Conservation (phyloP, 1,140 invertebrate species). For the Lycorma delicatula region DNA sequence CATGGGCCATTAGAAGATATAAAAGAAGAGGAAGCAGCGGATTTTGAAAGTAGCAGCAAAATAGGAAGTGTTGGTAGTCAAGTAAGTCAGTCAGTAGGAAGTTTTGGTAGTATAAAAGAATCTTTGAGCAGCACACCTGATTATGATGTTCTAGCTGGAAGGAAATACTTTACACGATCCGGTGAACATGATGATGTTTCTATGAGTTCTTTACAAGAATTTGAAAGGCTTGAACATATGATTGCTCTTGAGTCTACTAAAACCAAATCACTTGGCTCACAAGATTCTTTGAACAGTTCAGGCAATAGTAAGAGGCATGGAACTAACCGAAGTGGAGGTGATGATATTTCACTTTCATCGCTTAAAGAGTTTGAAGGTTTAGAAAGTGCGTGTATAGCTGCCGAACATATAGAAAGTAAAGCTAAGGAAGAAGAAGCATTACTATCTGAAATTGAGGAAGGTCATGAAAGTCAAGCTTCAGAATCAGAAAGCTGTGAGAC, state of each 20-base stretch:
- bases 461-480: slow-evolving; percentile 52
- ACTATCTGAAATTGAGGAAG: slow-evolving; percentile 61
- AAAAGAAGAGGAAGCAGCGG: slow-evolving; percentile 78
- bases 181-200: slow-evolving; percentile 86
- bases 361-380: slow-evolving; percentile 90
- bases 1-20: slow-evolving; percentile 80
- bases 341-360: slow-evolving; percentile 85
- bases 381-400: slow-evolving; percentile 78
- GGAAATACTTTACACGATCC: slow-evolving; percentile 65
- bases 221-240: slow-evolving; percentile 80
- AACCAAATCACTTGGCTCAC: slow-evolving; percentile 52
- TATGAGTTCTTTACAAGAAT: slow-evolving; percentile 86
- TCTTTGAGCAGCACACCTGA: slow-evolving; percentile 75
- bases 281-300: slow-evolving; percentile 62
- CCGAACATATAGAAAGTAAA: slow-evolving; percentile 67
- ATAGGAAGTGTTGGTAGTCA: slow-evolving; percentile 72
- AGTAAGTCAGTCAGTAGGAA: slow-evolving; percentile 62
- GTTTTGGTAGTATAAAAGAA: slow-evolving; percentile 63
- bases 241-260: slow-evolving; percentile 54
- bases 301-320: slow-evolving; percentile 48
- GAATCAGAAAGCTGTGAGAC: slow-evolving; percentile 60
- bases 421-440: slow-evolving; percentile 74
- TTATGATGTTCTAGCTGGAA: slow-evolving; percentile 69
- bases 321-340: slow-evolving; percentile 67
- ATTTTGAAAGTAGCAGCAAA: slow-evolving; percentile 68